Evolutionary conservation across 2,113 vertebrate species (phyloP).

Genomic region (Brevimyrus niger): DNA sequence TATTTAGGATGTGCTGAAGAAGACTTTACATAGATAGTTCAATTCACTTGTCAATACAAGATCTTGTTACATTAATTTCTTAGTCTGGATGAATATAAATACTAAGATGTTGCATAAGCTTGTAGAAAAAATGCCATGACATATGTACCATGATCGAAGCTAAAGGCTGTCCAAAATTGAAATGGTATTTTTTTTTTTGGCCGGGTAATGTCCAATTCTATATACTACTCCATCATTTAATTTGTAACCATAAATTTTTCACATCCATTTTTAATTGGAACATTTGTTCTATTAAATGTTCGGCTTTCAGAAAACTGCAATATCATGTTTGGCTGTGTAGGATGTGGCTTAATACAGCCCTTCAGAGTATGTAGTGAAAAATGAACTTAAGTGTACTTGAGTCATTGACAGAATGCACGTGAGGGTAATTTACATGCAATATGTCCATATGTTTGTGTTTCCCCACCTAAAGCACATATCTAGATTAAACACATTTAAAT

Average conservation of each 20-base stretch:
- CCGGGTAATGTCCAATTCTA: not conserved
- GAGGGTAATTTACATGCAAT: not conserved
- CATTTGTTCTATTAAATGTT: not conserved
- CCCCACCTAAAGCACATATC: not conserved
- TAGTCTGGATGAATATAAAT: not conserved
- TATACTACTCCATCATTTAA: too few species aligned
- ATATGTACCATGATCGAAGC: not conserved
- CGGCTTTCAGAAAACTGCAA: not conserved
- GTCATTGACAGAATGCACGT: not conserved
- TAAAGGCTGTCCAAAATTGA: not conserved
- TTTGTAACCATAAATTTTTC: not conserved
- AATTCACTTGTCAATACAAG: not conserved
- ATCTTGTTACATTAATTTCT: not conserved
- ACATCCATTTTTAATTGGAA: not conserved
- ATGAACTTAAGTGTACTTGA: not conserved
- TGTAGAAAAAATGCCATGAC: not conserved
- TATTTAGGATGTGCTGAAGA: not conserved
- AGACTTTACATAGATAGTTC: not conserved
- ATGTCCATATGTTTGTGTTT: not conserved
- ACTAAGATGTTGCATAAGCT: not conserved
- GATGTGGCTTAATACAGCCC: not conserved
- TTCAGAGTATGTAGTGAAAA: not conserved
- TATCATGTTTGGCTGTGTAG: not conserved
- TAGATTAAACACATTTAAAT: not conserved
- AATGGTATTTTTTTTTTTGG: not conserved